Conservation (phyloP, 2,797 vertebrate species). For the Ctenosaura bakeri region DNA sequence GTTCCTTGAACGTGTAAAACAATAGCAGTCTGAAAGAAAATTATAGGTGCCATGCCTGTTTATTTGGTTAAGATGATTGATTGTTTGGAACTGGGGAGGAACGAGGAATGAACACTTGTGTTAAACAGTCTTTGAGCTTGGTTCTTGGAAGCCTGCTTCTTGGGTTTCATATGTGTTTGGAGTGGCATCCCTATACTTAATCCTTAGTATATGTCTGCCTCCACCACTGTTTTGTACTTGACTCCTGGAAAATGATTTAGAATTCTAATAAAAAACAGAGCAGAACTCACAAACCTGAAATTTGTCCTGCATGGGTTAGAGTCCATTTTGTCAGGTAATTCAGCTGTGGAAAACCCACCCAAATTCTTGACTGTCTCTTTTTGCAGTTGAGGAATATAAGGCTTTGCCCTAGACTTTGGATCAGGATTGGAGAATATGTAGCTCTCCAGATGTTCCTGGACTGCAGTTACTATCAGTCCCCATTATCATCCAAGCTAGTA, state of each 20-base stretch:
- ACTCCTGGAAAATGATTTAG: not conserved
- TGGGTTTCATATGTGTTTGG: not conserved
- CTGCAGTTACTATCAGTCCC: not conserved
- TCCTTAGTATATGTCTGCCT: not conserved
- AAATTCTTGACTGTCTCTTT: not conserved
- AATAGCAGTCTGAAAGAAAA: not conserved
- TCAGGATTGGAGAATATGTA: not conserved
- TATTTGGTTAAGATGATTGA: no score
- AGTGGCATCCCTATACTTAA: not conserved
- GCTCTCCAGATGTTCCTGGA: not conserved
- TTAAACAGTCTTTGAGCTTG: not conserved
- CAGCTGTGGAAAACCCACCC: not conserved
- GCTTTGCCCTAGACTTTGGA: not conserved
- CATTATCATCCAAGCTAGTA: not conserved
- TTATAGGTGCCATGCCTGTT: not conserved
- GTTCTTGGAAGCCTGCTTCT: no score
- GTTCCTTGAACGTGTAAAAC: not conserved
- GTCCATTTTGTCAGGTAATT: not conserved
- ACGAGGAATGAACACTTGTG: not conserved
- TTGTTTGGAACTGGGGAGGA: not conserved
- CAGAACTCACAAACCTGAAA: not conserved
- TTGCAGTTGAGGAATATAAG: not conserved
- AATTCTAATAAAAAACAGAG: not conserved
- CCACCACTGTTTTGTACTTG: not conserved
- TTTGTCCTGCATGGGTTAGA: not conserved